Evolutionary conservation across 2,888 invertebrate genomes (phyloP).

Genomic region (Aquatica leii): DNA sequence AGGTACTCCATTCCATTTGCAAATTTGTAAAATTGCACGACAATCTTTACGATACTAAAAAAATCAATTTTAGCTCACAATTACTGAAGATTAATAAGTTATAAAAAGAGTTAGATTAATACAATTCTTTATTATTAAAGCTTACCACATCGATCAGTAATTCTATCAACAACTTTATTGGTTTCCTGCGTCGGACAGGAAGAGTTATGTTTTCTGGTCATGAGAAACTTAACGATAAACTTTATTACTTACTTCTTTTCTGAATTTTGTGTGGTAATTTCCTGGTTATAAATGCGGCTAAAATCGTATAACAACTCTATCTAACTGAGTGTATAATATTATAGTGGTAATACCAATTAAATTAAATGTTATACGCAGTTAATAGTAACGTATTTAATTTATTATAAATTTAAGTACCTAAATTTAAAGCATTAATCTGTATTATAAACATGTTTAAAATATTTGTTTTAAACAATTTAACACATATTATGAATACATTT

Average conservation of each 20-base stretch:
- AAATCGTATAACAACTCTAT: slow-evolving; percentile 9
- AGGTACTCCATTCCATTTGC: slow-evolving; percentile 68
- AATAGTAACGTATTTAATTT: too few relatives aligned
- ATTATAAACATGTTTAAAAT: too few relatives aligned
- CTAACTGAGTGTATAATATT: not conserved
- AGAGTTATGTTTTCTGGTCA: slow-evolving; percentile 19
- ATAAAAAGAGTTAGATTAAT: not conserved
- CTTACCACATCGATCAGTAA: slow-evolving; percentile 11
- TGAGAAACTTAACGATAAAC: slow-evolving; percentile 23
- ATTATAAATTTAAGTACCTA: too few relatives aligned
- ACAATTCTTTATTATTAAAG: slow-evolving; percentile 8
- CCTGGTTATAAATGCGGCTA: slow-evolving; percentile 10
- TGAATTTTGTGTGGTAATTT: slow-evolving; percentile 14
- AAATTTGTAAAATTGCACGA: slow-evolving; percentile 66
- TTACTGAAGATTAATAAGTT: not conserved
- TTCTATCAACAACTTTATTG: slow-evolving; percentile 14
- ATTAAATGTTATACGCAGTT: too few relatives aligned
- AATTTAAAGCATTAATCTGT: too few relatives aligned
- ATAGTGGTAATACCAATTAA: not conserved
- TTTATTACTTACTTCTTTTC: slow-evolving; percentile 22
- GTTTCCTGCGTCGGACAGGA: slow-evolving; percentile 10
- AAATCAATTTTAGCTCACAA: too few relatives aligned
- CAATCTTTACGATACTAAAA: slow-evolving; percentile 61
- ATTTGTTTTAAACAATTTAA: too few relatives aligned
- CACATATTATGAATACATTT: too few relatives aligned